Percentiles rank a stretch among this genome's conserved stretches.
Conservation (phyloP, 2,113 vertebrate species). For the Pseudorhombus dupliciocellatus region DNA sequence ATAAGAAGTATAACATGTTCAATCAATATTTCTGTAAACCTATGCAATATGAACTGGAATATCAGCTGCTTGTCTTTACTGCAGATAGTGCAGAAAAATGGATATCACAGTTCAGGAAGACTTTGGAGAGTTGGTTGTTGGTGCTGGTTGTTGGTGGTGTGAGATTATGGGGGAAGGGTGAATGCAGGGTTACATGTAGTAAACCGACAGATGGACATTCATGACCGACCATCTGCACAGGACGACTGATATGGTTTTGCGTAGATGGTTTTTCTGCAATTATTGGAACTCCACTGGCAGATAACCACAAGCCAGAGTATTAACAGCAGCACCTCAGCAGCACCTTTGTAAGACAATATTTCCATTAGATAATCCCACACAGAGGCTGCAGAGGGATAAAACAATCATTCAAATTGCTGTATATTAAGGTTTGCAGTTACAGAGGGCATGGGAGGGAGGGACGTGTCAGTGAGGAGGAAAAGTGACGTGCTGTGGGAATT, state of each 20-base stretch:
- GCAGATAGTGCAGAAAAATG: constrained; percentile 52
- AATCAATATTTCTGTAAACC: constrained; percentile 33
- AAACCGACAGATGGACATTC: constrained; percentile 27
- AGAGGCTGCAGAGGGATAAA: not conserved
- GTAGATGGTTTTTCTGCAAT: constrained; percentile 2
- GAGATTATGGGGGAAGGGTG: not conserved
- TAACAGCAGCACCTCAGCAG: constrained; percentile 13
- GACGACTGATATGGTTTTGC: constrained; percentile 8
- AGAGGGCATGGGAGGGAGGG: not conserved
- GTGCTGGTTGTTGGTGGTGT: constrained; percentile 34
- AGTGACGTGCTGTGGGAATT: not conserved
- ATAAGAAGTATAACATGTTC: constrained; percentile 30
- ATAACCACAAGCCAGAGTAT: constrained; percentile 19
- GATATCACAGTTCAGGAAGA: constrained; percentile 65
- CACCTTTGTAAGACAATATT: constrained; percentile 19
- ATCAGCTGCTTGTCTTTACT: constrained; percentile 8
- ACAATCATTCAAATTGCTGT: constrained; percentile 9
- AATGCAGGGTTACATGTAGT: constrained; percentile 3
- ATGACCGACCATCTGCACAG: constrained; percentile 27
- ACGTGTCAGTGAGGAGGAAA: not conserved
- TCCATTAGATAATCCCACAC: constrained; percentile 16
- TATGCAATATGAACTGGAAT: not conserved
- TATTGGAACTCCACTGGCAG: constrained; percentile 9
- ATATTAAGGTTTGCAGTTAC: not conserved
- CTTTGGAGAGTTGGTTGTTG: constrained; percentile 30